Percentiles rank a stretch among this genome's conserved stretches.
Conservation (phyloP, 2,797 vertebrate genomes). For the Sylvilagus floridanus region DNA sequence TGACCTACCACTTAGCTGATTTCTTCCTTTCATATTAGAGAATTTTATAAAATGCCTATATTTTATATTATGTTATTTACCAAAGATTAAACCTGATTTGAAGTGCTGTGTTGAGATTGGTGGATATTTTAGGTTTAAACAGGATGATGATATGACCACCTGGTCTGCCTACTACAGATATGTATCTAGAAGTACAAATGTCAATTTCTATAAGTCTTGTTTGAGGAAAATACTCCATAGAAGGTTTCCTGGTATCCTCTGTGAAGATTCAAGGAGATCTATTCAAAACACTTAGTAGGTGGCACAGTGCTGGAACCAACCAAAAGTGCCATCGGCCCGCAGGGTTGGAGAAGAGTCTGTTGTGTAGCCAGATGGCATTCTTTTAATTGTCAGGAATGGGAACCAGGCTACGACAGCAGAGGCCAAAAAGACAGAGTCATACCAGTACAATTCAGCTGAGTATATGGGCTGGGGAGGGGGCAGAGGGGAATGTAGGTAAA, state of each 20-base stretch:
- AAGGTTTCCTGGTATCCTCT: not conserved
- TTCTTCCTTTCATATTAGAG: slow-evolving; percentile 3
- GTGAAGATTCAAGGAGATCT: not conserved
- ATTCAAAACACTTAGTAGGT: not conserved
- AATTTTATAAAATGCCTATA: not conserved
- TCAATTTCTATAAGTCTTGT: not conserved
- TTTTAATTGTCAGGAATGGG: not conserved
- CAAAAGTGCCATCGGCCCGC: not conserved
- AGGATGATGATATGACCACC: not conserved
- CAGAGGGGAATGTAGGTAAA: not conserved
- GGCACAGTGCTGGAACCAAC: not conserved
- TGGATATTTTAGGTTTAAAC: not conserved
- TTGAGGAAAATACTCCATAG: not conserved
- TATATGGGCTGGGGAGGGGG: not conserved
- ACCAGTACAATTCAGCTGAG: not conserved
- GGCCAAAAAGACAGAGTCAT: not conserved
- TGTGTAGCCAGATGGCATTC: not conserved
- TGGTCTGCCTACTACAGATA: not conserved
- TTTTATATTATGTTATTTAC: not conserved
- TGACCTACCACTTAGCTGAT: not conserved
- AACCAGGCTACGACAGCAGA: not conserved
- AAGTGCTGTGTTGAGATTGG: not conserved
- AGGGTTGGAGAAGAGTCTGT: not conserved
- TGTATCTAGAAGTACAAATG: not conserved
- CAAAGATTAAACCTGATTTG: not conserved